Conservation (phyloP, 2,113 vertebrate species). For the Xiphorhynchus elegans region DNA sequence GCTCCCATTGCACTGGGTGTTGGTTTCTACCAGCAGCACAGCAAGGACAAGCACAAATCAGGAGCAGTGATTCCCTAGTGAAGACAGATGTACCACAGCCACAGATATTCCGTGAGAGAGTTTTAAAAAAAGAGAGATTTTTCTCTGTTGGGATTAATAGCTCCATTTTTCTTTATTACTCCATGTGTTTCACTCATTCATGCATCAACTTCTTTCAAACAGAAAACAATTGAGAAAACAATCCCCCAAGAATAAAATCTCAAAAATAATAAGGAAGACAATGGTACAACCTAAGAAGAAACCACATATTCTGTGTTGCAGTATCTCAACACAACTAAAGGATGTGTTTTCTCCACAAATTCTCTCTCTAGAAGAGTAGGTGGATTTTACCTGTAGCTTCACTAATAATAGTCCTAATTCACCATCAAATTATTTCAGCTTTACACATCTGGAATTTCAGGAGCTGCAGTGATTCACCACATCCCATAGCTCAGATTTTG, state of each 20-base stretch:
- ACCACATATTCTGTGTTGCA: neutral
- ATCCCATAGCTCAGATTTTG: neutral
- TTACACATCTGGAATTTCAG: neutral
- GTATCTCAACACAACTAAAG: neutral
- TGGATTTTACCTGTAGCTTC: neutral
- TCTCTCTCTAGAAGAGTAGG: neutral
- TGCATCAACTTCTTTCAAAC: slow-evolving; percentile 34
- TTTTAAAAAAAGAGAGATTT: slow-evolving; percentile 38
- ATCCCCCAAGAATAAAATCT: neutral
- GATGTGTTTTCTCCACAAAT: neutral
- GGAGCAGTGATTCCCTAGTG: neutral
- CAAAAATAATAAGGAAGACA: neutral
- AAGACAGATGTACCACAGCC: neutral
- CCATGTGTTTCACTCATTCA: slow-evolving; percentile 11
- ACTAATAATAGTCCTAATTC: neutral
- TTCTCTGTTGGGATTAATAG: slow-evolving; percentile 45
- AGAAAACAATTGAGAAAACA: slow-evolving; percentile 23
- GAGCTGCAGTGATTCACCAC: neutral
- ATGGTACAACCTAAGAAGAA: slow-evolving; percentile 1
- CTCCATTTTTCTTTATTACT: slow-evolving; percentile 53
- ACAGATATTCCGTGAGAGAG: neutral
- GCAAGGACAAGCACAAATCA: neutral
- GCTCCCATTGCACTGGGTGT: neutral
- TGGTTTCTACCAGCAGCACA: neutral
- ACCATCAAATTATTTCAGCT: neutral